Percentiles rank a stretch among this genome's conserved stretches.
phyloP scores from a whole-genome alignment of 2,888 invertebrate species.

The Crepidodera aurea region DNA sequence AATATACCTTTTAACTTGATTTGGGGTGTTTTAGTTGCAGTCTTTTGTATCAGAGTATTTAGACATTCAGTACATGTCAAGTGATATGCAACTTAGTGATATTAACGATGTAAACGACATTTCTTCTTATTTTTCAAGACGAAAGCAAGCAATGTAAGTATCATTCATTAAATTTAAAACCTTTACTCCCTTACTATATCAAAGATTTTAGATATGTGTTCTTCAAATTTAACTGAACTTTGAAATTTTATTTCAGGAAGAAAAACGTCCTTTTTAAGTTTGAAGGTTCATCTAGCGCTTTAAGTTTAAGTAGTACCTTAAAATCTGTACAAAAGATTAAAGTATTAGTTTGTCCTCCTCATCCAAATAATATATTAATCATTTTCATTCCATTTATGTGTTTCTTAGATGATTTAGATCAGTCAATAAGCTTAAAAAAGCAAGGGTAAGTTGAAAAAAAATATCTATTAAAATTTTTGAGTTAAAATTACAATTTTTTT shows the following conservation, averaged over 20 bases:
- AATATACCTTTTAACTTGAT: too few relatives aligned
- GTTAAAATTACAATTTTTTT: too few relatives aligned
- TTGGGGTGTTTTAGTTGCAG: slow-evolving; percentile 76
- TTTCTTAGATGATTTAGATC: slow-evolving; percentile 86
- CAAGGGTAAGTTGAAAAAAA: slow-evolving; percentile 38
- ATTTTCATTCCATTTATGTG: slow-evolving; percentile 84
- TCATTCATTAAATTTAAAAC: too few relatives aligned
- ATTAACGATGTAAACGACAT: slow-evolving; percentile 64
- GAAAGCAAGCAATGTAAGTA: slow-evolving; percentile 61
- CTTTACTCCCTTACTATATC: too few relatives aligned
- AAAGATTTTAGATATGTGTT: too few relatives aligned
- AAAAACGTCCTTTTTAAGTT: slow-evolving; percentile 74
- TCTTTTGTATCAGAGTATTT: slow-evolving; percentile 85
- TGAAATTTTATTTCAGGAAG: slow-evolving; percentile 62
- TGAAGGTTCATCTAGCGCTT: slow-evolving; percentile 67
- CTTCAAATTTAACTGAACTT: too few relatives aligned
- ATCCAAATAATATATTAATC: slow-evolving; percentile 77
- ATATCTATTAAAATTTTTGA: too few relatives aligned
- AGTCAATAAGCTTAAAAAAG: slow-evolving; percentile 56
- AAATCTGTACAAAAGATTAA: slow-evolving; percentile 62
- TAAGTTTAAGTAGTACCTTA: slow-evolving; percentile 54
- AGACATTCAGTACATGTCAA: slow-evolving; percentile 81
- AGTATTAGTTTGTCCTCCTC: slow-evolving; percentile 78
- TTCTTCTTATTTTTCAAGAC: slow-evolving; percentile 64
- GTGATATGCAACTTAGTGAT: slow-evolving; percentile 65